Conservation (phyloP, 92 coral and sea anemone species). For the Paramuricea clavata region DNA sequence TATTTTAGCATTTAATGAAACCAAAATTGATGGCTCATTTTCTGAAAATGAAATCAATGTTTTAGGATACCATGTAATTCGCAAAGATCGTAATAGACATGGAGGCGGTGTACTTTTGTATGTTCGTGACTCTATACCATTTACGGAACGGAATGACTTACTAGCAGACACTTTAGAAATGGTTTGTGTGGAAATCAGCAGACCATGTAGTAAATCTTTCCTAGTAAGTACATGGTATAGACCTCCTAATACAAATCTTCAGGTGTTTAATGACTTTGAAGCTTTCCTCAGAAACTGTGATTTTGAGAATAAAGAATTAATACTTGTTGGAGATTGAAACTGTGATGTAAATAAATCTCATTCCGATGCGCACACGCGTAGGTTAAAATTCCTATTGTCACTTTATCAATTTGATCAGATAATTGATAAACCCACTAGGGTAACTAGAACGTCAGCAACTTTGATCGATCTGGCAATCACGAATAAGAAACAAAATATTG, state of each 20-base stretch:
- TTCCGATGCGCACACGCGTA: slow-evolving; percentile 44
- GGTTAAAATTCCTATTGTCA: slow-evolving; percentile 39
- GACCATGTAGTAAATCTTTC: slow-evolving; percentile 43
- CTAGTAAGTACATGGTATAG: slow-evolving; percentile 60
- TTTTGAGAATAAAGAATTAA: slow-evolving; percentile 38
- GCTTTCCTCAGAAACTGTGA: slow-evolving; percentile 48
- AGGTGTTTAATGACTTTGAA: slow-evolving; percentile 49
- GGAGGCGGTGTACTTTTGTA: neutral
- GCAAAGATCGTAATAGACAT: neutral
- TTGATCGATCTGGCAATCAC: slow-evolving; percentile 62
- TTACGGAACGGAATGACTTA: slow-evolving; percentile 9
- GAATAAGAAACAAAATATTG: slow-evolving; percentile 60
- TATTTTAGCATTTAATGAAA: neutral
- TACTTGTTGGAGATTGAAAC: slow-evolving; percentile 56
- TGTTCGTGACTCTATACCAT: neutral
- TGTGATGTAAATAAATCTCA: slow-evolving; percentile 34
- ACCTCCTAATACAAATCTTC: slow-evolving; percentile 53
- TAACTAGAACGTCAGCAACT: slow-evolving; percentile 51
- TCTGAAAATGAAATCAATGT: neutral
- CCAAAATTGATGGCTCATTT: neutral
- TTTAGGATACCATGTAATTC: neutral
- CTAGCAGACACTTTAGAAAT: slow-evolving; percentile 28
- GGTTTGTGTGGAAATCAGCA: slow-evolving; percentile 38
- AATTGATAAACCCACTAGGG: slow-evolving; percentile 65
- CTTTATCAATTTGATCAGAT: slow-evolving; percentile 53